phyloP scores from a whole-genome alignment of 2,113 vertebrate genomes.

The Ammodytes marinus region DNA sequence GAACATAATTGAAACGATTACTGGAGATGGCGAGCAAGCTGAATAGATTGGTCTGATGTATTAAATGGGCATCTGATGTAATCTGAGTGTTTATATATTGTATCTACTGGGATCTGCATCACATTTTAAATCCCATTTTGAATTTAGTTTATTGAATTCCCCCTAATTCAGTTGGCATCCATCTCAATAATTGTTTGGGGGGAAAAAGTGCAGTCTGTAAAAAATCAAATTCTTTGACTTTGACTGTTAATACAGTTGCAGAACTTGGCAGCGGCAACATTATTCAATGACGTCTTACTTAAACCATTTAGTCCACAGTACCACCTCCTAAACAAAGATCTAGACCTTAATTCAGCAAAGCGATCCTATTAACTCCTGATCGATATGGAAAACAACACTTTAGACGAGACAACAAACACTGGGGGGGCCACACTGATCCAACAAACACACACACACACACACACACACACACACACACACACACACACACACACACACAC shows the following conservation, averaged over 20 bases:
- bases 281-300: background rate
- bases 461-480: too few relatives aligned
- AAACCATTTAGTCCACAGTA: background rate
- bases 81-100: background rate
- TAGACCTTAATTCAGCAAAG: conserved; percentile 2
- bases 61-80: background rate
- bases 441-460: too few relatives aligned
- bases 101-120: background rate
- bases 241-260: background rate
- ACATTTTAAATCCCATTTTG: background rate
- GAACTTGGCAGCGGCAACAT: too few relatives aligned
- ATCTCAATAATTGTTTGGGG: background rate
- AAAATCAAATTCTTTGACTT: background rate
- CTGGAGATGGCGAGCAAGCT: background rate
- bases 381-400: background rate
- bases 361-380: background rate
- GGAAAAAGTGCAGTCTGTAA: background rate
- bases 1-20: background rate
- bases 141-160: background rate
- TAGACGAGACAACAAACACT: background rate
- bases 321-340: background rate
- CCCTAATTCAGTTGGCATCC: background rate
- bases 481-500: too few relatives aligned
- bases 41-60: background rate
- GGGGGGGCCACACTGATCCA: background rate